Percentiles rank a stretch among this genome's conserved stretches.
Conservation (phyloP, 2,113 vertebrate genomes). For the Aegithalos caudatus region DNA sequence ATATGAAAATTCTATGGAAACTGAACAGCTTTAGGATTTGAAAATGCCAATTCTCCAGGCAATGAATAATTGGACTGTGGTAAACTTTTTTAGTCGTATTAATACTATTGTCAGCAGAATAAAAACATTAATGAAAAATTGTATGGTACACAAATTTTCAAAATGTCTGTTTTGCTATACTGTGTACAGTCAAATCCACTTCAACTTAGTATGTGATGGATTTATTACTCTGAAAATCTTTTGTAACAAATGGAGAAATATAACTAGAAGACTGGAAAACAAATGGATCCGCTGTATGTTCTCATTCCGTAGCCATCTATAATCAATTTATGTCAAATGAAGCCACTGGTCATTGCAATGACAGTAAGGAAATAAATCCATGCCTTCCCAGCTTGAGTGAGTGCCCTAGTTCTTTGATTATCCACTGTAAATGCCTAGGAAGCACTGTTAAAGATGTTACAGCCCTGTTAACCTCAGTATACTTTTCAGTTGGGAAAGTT, state of each 20-base stretch:
- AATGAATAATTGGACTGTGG: neutral
- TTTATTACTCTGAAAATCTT: neutral
- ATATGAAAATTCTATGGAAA: slow-evolving; percentile 48
- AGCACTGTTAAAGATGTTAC: neutral
- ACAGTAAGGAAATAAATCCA: neutral
- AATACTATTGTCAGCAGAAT: slow-evolving; percentile 27
- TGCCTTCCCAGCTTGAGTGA: neutral
- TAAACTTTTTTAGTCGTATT: too few species aligned
- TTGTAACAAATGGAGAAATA: neutral
- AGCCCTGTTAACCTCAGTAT: neutral
- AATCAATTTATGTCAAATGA: neutral
- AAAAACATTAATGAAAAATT: neutral
- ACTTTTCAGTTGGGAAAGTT: neutral
- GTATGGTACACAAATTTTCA: neutral
- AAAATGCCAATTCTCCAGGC: neutral
- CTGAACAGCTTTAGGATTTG: neutral
- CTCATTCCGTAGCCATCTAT: neutral
- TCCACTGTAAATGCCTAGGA: neutral
- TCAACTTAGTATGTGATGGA: neutral
- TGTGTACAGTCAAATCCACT: neutral
- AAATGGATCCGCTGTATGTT: neutral
- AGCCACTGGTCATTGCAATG: neutral
- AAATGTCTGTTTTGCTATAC: neutral
- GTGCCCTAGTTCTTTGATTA: neutral
- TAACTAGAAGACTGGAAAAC: neutral